phyloP scores from a whole-genome alignment of 2,888 invertebrate species.

The Parnassius mnemosyne region DNA sequence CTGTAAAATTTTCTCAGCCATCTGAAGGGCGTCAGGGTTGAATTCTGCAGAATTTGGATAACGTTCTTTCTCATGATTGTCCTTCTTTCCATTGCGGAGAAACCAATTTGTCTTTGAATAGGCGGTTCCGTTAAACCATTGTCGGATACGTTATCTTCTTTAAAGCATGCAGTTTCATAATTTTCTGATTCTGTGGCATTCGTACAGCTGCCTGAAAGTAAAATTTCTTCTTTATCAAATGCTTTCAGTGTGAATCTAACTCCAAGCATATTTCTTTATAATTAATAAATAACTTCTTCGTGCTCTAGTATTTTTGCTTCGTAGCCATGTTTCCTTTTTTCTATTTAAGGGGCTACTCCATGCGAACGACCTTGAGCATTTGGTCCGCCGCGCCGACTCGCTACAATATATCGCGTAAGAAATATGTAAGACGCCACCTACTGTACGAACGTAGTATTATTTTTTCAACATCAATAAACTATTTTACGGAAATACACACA shows the following conservation, averaged over 20 bases:
- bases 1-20: conserved; percentile 43
- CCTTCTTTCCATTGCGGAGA: conserved; percentile 30
- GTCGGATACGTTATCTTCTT: conserved; percentile 13
- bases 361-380: no score
- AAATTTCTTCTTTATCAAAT: conserved; percentile 31
- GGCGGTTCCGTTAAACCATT: conserved; percentile 20
- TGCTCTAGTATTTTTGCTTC: no score
- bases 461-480: no score
- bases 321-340: no score
- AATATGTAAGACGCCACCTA: no score
- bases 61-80: conserved; percentile 43
- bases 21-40: conserved; percentile 46
- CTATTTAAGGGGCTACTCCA: no score
- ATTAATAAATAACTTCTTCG: no score
- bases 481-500: no score
- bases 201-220: conserved; percentile 33
- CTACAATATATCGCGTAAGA: no score
- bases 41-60: conserved; percentile 39
- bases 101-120: conserved; percentile 21
- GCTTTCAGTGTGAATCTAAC: not conserved
- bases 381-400: no score
- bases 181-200: conserved; percentile 23
- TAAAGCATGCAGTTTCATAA: conserved; percentile 9
- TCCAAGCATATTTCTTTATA: no score
- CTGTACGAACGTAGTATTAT: no score